Percentiles rank a stretch among this genome's conserved stretches.
These are phyloP conservation scores for Argyresthia goedartella DNA, from an alignment of 2,888 invertebrate genomes.

Conservation along the genomic window DNA sequence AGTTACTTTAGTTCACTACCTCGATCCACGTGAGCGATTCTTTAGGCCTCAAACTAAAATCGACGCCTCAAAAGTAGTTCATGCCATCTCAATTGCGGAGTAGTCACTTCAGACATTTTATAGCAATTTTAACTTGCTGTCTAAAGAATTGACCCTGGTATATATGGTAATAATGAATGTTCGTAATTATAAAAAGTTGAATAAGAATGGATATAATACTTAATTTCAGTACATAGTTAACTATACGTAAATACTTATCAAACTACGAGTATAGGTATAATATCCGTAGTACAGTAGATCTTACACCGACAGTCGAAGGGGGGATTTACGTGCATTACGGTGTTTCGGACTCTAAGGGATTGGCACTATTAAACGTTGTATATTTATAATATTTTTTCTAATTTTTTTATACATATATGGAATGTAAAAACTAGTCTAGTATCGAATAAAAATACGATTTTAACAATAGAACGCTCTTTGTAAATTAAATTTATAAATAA, in stretches of 20 bases:
- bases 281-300: background rate
- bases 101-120: too few species aligned
- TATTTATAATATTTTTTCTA: constrained; percentile 33
- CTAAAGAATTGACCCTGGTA: background rate
- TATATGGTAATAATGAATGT: background rate
- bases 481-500: constrained; percentile 38
- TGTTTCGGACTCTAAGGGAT: constrained; percentile 18
- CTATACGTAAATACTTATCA: constrained; percentile 48
- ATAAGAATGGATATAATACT: background rate
- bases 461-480: constrained; percentile 54
- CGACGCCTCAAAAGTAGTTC: too few species aligned
- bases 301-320: background rate
- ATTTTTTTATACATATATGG: constrained; percentile 21
- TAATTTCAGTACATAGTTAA: constrained; percentile 17
- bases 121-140: too few species aligned
- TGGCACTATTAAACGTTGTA: constrained; percentile 39
- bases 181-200: background rate
- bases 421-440: constrained; percentile 47
- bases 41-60: too few species aligned
- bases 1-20: too few species aligned
- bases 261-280: constrained; percentile 35
- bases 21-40: too few species aligned
- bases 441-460: constrained; percentile 26
- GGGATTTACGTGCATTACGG: background rate
- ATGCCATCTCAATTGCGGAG: too few species aligned